These are phyloP conservation scores for Pogoniulus pusillus DNA, from an alignment of 2,797 vertebrate genomes.

Conservation along the genomic window DNA sequence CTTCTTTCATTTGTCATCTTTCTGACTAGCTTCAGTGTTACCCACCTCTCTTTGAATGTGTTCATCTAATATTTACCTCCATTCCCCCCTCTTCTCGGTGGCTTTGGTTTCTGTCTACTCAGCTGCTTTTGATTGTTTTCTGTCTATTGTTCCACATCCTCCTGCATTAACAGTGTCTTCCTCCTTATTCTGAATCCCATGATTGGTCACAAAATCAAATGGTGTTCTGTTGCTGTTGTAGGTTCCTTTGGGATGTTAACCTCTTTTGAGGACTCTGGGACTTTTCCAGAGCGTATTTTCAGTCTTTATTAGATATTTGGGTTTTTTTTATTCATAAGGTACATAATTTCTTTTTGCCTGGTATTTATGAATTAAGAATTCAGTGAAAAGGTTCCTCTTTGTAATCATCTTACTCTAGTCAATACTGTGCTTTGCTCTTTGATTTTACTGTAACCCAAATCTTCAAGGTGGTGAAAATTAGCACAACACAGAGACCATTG, in stretches of 20 bases:
- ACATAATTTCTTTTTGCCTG: not conserved
- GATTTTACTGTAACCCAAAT: not conserved
- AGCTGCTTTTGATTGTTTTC: not conserved
- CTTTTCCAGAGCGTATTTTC: not conserved
- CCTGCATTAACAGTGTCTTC: not conserved
- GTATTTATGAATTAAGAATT: not conserved
- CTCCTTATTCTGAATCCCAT: not conserved
- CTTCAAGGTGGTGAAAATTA: not conserved
- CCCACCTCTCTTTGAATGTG: not conserved
- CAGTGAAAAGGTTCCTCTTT: not conserved
- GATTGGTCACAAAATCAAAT: not conserved
- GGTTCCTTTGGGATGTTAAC: not conserved
- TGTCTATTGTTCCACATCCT: not conserved
- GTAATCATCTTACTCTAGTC: not conserved
- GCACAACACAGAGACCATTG: not conserved
- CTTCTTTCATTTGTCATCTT: not conserved
- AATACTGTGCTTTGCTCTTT: not conserved
- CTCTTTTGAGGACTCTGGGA: not conserved
- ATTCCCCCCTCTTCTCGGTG: not conserved
- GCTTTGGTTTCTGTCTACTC: not conserved
- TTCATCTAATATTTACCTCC: not conserved
- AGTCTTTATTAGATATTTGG: not conserved
- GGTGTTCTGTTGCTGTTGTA: not conserved
- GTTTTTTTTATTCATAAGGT: not conserved
- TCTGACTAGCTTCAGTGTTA: not conserved